phyloP scores from a whole-genome alignment of 2,888 invertebrate species.

The Operophtera brumata region DNA sequence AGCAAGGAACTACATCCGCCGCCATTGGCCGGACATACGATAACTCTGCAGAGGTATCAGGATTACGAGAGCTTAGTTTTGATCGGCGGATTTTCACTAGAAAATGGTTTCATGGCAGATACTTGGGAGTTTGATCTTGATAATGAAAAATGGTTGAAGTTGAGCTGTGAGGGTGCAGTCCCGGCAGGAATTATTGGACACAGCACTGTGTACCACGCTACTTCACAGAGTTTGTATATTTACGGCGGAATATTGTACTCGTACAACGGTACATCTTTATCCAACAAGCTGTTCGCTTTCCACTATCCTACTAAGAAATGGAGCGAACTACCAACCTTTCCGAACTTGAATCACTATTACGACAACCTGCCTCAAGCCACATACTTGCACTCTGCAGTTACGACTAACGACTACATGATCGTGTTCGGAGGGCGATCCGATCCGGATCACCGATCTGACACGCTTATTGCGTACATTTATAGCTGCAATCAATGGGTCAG shows the following conservation, averaged over 20 bases:
- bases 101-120: slow-evolving; percentile 86
- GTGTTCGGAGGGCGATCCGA: slow-evolving; percentile 92
- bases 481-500: slow-evolving; percentile 94
- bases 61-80: slow-evolving; percentile 88
- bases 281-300: slow-evolving; percentile 89
- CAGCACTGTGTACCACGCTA: slow-evolving; percentile 91
- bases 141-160: slow-evolving; percentile 85
- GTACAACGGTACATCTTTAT: slow-evolving; percentile 85
- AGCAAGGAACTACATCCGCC: slow-evolving; percentile 81
- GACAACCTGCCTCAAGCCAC: slow-evolving; percentile 86
- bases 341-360: slow-evolving; percentile 80
- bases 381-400: slow-evolving; percentile 93
- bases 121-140: slow-evolving; percentile 91
- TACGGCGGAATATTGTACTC: slow-evolving; percentile 93
- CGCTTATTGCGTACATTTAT: slow-evolving; percentile 92
- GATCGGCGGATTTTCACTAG: slow-evolving; percentile 92
- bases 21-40: slow-evolving; percentile 92
- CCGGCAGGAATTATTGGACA: slow-evolving; percentile 94
- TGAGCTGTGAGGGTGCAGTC: slow-evolving; percentile 86
- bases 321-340: slow-evolving; percentile 88
- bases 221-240: slow-evolving; percentile 91
- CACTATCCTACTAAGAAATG: slow-evolving; percentile 88
- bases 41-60: slow-evolving; percentile 88
- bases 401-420: slow-evolving; percentile 94
- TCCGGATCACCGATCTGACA: slow-evolving; percentile 85